Evolutionary conservation across 2,888 invertebrate species (phyloP), one percentile per base, ranked within the genome.

Genomic region (Chrysina gloriosa): DNA sequence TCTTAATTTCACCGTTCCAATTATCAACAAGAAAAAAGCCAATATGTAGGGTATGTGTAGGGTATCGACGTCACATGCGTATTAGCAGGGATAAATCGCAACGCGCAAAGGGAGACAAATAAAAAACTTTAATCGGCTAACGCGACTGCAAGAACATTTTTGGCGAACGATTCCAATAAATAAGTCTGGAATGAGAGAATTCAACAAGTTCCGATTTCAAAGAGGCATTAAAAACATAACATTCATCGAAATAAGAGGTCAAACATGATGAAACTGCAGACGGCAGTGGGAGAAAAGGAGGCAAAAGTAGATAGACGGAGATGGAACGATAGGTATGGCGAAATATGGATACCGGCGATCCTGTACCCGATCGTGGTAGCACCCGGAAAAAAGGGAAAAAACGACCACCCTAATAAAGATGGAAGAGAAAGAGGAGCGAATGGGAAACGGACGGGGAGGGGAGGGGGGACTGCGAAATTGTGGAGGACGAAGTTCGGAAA

Each of bases 401-500:
- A 56, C 29, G 36, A 25, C 36, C 36, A 23, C 14, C 36, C 56
- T 56, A 56, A 63, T 63, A 63, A 27, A 47, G 63, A 47, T 50
- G 21, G 39, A 42, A 36, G 58, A 58, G 42, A 58, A 64, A 64
- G 56, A 39, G 25, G 23, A 21, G 25, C 21, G 23, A 56, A 21
- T n/a, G 21, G 11, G 42, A 42, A 23, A 6, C n/a, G 21, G 23
- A 36, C 21, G 56, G n/a, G 36, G 7, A 54, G 16, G 23, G 19
- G 11, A 56, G 25, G 39, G 6, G 39, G 42, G 56, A n/a, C n/a
- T 45, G 45, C 45, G 65, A 54, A 48, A 54, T 45, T 19, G 65
- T 31, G 31, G 42, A 31, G 45, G 54, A 23, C 31, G 34, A 56
- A 65, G 42, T 65, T 65, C 65, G 39, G 29, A 65, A 65, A 65